Conservation (phyloP, 2,888 invertebrate genomes). For the Macaria notata region DNA sequence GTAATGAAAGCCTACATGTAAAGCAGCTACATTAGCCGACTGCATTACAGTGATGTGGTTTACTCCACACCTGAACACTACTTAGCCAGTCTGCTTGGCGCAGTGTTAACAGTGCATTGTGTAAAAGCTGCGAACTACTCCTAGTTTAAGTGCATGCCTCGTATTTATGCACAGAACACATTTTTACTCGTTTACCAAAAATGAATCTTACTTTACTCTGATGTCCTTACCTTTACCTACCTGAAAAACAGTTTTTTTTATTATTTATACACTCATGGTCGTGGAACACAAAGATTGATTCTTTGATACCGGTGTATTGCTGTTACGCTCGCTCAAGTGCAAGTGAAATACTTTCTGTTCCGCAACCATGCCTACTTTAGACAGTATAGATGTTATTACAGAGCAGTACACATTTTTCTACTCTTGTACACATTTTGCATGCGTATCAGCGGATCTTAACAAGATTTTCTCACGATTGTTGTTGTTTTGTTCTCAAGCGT, state of each 20-base stretch:
- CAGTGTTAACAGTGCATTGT: slow-evolving; percentile 24
- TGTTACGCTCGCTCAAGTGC: no score
- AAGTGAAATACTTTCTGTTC: no score
- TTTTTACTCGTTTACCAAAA: neutral
- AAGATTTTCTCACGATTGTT: slow-evolving; percentile 11
- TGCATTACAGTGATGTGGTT: slow-evolving; percentile 15
- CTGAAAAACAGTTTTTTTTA: no score
- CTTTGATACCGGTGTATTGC: no score
- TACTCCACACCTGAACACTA: slow-evolving; percentile 26
- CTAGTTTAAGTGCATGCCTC: slow-evolving; percentile 27
- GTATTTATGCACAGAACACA: neutral
- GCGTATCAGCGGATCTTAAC: slow-evolving; percentile 12
- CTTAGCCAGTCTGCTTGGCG: slow-evolving; percentile 23
- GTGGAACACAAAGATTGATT: no score
- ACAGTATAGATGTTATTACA: no score
- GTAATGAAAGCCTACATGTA: neutral
- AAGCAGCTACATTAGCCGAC: slow-evolving; percentile 3
- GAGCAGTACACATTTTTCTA: no score
- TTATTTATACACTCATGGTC: no score
- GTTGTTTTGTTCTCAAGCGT: slow-evolving; percentile 22
- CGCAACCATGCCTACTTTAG: no score
- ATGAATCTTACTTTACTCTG: no score
- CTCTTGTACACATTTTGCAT: slow-evolving; percentile 9
- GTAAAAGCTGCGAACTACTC: slow-evolving; percentile 22
- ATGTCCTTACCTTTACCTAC: no score